phyloP scores from a whole-genome alignment of 2,797 vertebrate genomes.

The Poecilia velifera region DNA sequence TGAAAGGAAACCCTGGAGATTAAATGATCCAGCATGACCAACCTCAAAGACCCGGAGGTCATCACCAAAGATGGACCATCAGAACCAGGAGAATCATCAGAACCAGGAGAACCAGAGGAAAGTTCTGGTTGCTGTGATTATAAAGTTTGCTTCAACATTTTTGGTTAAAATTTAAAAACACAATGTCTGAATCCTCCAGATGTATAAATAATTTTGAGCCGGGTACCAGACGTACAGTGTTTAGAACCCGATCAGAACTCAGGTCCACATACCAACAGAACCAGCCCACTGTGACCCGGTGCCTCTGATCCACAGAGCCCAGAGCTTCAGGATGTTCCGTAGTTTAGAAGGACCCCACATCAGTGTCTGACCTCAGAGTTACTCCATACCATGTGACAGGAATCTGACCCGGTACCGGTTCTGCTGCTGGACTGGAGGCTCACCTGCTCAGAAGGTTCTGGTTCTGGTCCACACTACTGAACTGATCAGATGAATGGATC shows the following conservation, averaged over 20 bases:
- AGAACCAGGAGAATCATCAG: too few relatives aligned
- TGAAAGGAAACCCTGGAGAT: neutral
- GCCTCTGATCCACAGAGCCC: neutral
- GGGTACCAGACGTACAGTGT: neutral
- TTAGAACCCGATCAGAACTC: neutral
- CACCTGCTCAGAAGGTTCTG: neutral
- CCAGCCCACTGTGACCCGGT: neutral
- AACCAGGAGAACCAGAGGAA: too few relatives aligned
- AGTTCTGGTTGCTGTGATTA: too few relatives aligned
- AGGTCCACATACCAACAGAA: neutral
- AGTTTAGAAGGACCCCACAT: neutral
- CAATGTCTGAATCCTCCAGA: neutral
- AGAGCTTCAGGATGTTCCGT: neutral
- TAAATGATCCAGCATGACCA: neutral
- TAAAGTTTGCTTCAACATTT: too few relatives aligned
- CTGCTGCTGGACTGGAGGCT: neutral
- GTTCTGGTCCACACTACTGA: neutral
- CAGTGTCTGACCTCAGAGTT: neutral
- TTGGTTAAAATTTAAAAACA: too few relatives aligned
- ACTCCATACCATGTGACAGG: neutral
- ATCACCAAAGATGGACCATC: too few relatives aligned
- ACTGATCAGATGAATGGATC: too few relatives aligned
- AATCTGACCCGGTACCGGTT: neutral
- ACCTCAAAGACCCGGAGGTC: too few relatives aligned
- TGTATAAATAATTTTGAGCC: neutral